These are phyloP conservation scores for Ornithoptera alexandrae DNA, from an alignment of 2,888 invertebrate species.

Conservation along the genomic window DNA sequence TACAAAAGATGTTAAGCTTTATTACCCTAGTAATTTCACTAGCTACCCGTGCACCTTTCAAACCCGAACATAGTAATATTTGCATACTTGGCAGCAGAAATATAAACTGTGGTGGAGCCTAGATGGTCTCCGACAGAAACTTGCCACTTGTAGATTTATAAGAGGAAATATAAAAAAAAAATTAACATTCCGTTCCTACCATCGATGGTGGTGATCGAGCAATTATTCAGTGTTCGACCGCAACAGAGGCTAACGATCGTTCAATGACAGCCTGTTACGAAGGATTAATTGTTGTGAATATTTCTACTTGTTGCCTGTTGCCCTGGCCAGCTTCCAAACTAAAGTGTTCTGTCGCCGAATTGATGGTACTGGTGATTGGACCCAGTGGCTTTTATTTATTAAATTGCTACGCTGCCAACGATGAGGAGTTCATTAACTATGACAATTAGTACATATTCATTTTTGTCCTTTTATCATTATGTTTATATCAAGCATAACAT, in stretches of 20 bases:
- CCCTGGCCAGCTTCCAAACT: constrained; percentile 57
- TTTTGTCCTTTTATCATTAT: too few species aligned
- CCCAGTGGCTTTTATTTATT: constrained; percentile 19
- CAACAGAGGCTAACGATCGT: constrained; percentile 18
- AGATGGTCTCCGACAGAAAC: too few species aligned
- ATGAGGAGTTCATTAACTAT: constrained; percentile 9
- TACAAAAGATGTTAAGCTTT: too few species aligned
- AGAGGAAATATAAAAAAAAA: too few species aligned
- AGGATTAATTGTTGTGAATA: constrained; percentile 40
- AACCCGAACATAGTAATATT: too few species aligned
- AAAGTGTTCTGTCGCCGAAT: constrained; percentile 45
- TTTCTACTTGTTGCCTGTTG: constrained; percentile 45
- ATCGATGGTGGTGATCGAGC: constrained; percentile 5
- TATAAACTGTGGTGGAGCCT: too few species aligned
- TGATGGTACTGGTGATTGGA: constrained; percentile 42
- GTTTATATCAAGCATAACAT: too few species aligned
- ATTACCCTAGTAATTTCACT: too few species aligned
- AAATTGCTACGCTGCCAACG: constrained; percentile 6
- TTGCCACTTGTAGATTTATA: too few species aligned
- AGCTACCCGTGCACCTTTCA: too few species aligned
- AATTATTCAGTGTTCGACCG: constrained; percentile 35
- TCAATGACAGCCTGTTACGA: constrained; percentile 25
- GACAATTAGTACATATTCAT: too few species aligned
- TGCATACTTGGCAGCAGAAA: too few species aligned
- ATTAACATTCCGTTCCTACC: neutral